Evolutionary conservation across 2,797 vertebrate species (phyloP), one percentile per base, ranked within the genome.

Genomic region (Hippoglossus hippoglossus): DNA sequence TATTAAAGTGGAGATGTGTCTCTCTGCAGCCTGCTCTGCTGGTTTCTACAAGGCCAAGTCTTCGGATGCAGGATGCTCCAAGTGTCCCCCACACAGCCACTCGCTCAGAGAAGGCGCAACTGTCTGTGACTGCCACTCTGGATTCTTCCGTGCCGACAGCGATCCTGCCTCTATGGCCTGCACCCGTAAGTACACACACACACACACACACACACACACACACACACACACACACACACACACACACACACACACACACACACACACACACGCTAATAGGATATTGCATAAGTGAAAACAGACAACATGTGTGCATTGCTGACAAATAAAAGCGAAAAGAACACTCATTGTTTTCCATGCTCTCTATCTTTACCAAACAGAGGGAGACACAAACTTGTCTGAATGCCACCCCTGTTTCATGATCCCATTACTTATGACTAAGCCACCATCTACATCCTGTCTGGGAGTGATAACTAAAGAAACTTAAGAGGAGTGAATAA

Each of bases 141-240:
- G 96, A 73, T 98, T 95, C 84, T 98, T 95, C 93, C 93, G 96
- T 24, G 95, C 97, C 0, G 96, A 97, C 77, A 94, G 84, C 0
- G 98, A 99, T 64, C 97, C 97, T 1, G 95, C 96, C 26, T 96
- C 97, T 58, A 98, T 97, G 97, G 95, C 97, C 60, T 99, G 98
- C 79, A 98, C 97, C 47, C 96, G 97, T 99, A 95, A 96, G 98
- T 88, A 72, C 28, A 69, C 57, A 58, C 55, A 57, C 52, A 51
- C 57, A 39, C 46, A 70, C 69, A 62, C 56, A 47, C 74, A 62
- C 65, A 66, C 22, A 24, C 22, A 24, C 22, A 24, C 22, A 24
- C 22, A 24, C 22, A 24, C 22, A 24, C 22, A 24, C 22, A 71
- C 31, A 72, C 28, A 69, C 57, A 58, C 55, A 57, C 52, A 51